Evolutionary conservation across 1,140 invertebrate species (phyloP).

Genomic region (Copidosoma floridanum): DNA sequence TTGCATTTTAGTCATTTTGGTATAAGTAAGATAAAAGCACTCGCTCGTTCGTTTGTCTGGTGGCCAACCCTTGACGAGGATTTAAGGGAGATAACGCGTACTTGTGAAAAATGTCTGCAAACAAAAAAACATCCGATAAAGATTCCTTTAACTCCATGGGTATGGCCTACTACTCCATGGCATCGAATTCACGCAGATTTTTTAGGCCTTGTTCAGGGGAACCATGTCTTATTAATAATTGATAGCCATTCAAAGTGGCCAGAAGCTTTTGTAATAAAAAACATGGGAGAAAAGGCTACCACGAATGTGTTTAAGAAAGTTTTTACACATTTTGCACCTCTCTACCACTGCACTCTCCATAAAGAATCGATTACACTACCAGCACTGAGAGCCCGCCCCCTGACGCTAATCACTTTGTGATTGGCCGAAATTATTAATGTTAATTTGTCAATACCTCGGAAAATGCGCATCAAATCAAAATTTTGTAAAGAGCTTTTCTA

Average conservation of each 20-base stretch:
- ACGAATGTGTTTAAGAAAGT: no score
- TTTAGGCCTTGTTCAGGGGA: background rate
- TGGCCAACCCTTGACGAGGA: background rate
- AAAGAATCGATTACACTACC: no score
- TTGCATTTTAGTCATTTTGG: constrained; percentile 17
- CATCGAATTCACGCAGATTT: background rate
- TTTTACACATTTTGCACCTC: no score
- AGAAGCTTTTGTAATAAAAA: background rate
- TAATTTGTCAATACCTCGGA: no score
- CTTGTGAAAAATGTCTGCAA: background rate
- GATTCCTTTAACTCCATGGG: background rate
- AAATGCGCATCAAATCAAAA: no score
- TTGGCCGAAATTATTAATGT: no score
- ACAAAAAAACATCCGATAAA: background rate
- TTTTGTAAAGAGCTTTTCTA: no score
- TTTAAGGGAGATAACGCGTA: background rate
- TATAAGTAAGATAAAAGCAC: constrained; percentile 15
- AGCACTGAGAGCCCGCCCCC: no score
- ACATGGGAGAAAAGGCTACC: no score
- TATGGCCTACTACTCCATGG: background rate
- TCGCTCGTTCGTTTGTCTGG: constrained; percentile 2
- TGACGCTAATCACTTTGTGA: no score
- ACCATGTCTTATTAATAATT: background rate
- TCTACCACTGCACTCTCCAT: no score
- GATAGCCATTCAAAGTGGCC: background rate